A percentile compares a stretch with the other conserved stretches of the same genome.
phyloP scores from a whole-genome alignment of 64 coral and sea anemone genomes.

The Dendrophyllia cribrosa region DNA sequence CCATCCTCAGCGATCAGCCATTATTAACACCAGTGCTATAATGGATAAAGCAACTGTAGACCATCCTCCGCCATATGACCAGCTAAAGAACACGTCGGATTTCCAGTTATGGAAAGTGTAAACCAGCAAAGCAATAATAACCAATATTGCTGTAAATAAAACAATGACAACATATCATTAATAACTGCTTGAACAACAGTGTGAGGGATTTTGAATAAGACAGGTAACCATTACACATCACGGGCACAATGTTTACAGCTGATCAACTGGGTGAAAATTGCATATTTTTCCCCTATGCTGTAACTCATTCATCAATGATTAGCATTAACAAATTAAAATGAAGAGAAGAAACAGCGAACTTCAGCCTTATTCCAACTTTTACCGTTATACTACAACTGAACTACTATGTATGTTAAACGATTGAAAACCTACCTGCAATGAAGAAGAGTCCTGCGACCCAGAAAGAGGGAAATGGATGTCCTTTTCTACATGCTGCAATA shows the following conservation, averaged over 20 bases:
- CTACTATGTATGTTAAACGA: not conserved
- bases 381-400: too few relatives aligned
- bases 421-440: conserved; percentile 65
- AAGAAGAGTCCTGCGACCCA: conserved; percentile 78
- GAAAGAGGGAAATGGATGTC: conserved; percentile 86
- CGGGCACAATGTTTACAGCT: too few relatives aligned
- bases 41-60: conserved; percentile 92
- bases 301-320: too few relatives aligned
- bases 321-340: too few relatives aligned
- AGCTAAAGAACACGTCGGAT: conserved; percentile 91
- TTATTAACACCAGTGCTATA: conserved; percentile 92
- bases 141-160: conserved; percentile 74
- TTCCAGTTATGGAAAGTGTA: conserved; percentile 95
- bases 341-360: too few relatives aligned
- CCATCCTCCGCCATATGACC: conserved; percentile 97
- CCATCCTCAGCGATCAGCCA: conserved; percentile 89
- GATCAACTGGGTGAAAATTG: too few relatives aligned
- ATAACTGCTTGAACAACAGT: not conserved
- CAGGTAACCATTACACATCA: too few relatives aligned
- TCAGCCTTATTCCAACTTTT: too few relatives aligned
- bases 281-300: too few relatives aligned
- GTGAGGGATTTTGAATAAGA: too few relatives aligned
- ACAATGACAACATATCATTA: not conserved
- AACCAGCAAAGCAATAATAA: conserved; percentile 91
- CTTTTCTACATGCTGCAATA: conserved; percentile 83